Conservation (phyloP, 1,140 invertebrate genomes). For the Pogonomyrmex californicus region DNA sequence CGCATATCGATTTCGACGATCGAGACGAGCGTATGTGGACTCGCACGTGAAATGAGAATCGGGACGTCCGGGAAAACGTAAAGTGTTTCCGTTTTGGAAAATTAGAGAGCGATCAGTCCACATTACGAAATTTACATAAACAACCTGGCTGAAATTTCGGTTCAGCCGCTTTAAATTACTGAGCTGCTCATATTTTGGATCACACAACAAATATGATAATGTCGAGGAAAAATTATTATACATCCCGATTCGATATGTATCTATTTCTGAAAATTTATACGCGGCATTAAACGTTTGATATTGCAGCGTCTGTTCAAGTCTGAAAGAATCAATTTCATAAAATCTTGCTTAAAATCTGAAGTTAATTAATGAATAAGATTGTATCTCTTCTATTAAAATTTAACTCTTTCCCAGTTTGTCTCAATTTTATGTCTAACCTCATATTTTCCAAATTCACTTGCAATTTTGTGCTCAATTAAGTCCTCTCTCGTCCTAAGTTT, state of each 20-base stretch:
- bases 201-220: neutral
- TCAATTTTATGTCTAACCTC: neutral
- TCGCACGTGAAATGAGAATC: neutral
- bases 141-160: neutral
- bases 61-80: constrained; percentile 17
- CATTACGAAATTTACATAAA: constrained; percentile 29
- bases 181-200: constrained; percentile 8
- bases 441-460: neutral
- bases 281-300: neutral
- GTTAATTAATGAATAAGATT: neutral
- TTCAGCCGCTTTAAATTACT: neutral
- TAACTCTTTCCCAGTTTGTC: neutral
- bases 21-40: neutral
- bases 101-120: constrained; percentile 19
- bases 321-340: neutral
- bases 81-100: constrained; percentile 35
- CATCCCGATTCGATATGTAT: neutral
- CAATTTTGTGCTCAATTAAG: neutral
- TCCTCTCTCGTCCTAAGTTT: neutral
- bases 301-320: neutral
- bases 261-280: neutral
- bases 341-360: neutral
- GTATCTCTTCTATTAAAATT: neutral
- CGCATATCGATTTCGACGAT: constrained; percentile 41
- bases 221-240: neutral